phyloP scores from a whole-genome alignment of 2,113 vertebrate species.

The Dicerorhinus sumatrensis region DNA sequence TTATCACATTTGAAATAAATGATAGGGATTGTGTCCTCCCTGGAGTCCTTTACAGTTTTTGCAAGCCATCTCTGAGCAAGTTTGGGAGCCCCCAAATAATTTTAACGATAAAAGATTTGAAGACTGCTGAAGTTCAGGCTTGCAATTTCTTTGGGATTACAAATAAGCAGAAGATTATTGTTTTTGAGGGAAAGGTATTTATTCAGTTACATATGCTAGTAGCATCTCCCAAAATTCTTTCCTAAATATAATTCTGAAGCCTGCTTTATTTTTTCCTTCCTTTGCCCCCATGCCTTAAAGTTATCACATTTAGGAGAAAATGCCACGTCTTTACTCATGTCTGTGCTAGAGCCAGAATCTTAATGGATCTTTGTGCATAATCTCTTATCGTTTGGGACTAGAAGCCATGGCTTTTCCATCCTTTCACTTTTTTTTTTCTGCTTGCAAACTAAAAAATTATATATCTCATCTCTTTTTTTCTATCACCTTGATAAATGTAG shows the following conservation, averaged over 20 bases:
- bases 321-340: background rate
- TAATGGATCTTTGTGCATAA: background rate
- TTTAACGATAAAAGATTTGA: background rate
- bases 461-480: background rate
- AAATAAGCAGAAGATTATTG: background rate
- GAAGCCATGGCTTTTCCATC: background rate
- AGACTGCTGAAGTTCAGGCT: background rate
- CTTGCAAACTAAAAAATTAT: background rate
- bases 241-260: background rate
- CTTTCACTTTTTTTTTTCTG: background rate
- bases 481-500: background rate
- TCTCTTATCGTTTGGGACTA: background rate
- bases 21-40: background rate
- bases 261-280: background rate
- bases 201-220: background rate
- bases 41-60: background rate
- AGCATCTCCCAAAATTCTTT: slow-evolving; percentile 21
- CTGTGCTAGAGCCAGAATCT: background rate
- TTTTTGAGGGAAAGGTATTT: background rate
- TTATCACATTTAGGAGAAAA: background rate
- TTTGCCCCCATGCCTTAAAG: background rate
- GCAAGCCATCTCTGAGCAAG: background rate
- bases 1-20: background rate
- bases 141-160: background rate
- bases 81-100: background rate